Percentiles rank a stretch among this genome's conserved stretches.
Evolutionary conservation across 2,113 vertebrate genomes (phyloP).

Genomic region (Barbus barbus): DNA sequence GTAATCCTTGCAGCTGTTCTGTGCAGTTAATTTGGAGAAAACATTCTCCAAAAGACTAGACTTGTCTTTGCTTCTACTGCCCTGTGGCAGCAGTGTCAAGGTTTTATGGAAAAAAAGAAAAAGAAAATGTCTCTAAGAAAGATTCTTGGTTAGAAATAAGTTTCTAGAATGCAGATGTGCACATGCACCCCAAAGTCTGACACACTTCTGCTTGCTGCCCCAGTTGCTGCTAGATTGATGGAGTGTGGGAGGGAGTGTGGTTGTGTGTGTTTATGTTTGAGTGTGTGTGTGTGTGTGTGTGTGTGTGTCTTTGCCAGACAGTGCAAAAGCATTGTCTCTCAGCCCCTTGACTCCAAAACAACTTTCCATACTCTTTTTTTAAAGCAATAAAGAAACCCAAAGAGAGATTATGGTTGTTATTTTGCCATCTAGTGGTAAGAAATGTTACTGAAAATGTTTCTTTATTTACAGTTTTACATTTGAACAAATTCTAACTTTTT

Average conservation of each 20-base stretch:
- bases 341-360: conserved; percentile 30
- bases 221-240: conserved; percentile 35
- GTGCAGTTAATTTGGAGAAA: not conserved
- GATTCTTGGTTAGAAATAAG: not conserved
- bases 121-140: not conserved
- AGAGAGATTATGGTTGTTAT: conserved; percentile 18
- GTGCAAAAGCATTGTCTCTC: conserved; percentile 20
- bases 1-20: not conserved
- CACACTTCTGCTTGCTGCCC: conserved; percentile 37
- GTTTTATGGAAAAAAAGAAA: not conserved
- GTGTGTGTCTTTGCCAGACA: not conserved
- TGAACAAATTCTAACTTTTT: not conserved
- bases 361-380: conserved; percentile 38
- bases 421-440: conserved; percentile 65
- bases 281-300: not conserved
- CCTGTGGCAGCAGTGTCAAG: not conserved
- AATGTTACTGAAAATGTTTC: not conserved
- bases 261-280: not conserved
- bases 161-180: conserved; percentile 40
- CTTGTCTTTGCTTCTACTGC: not conserved
- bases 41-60: not conserved
- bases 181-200: conserved; percentile 25
- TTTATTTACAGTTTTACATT: not conserved
- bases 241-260: conserved; percentile 4
- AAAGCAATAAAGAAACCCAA: not conserved